phyloP scores from a whole-genome alignment of 2,888 invertebrate species.

The Drosophila paracracens region DNA sequence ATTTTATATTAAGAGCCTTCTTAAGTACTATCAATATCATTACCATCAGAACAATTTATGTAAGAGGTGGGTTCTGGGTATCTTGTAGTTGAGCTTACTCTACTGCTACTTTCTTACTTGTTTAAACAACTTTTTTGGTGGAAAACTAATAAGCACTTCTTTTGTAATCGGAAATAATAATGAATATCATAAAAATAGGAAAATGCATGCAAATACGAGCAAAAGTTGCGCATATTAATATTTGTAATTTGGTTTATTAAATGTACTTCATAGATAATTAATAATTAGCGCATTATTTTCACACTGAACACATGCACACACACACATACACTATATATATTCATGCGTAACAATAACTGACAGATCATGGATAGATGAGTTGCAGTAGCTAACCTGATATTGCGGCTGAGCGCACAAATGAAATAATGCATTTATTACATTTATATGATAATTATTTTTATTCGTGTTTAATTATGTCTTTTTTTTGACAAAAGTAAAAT shows the following conservation, averaged over 20 bases:
- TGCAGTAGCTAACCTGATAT: slow-evolving; percentile 33
- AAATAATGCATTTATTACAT: slow-evolving; percentile 65
- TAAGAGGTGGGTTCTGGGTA: not conserved
- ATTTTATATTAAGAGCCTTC: not conserved
- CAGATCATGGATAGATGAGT: slow-evolving; percentile 25
- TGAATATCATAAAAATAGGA: slow-evolving; percentile 23
- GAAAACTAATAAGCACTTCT: slow-evolving; percentile 61
- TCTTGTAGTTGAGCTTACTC: not conserved
- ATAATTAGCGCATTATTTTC: slow-evolving; percentile 70
- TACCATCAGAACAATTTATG: not conserved
- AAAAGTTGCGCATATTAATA: slow-evolving; percentile 24
- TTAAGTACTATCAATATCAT: not conserved
- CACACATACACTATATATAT: not conserved
- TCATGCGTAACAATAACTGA: slow-evolving; percentile 38
- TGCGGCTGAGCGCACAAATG: slow-evolving; percentile 62
- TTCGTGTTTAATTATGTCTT: slow-evolving; percentile 70
- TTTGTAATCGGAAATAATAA: slow-evolving; percentile 26
- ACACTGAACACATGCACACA: slow-evolving; percentile 21
- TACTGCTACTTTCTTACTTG: not conserved
- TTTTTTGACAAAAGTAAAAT: not conserved
- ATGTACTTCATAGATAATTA: slow-evolving; percentile 73
- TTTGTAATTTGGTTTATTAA: slow-evolving; percentile 71
- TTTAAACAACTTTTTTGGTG: not conserved
- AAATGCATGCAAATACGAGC: slow-evolving; percentile 7
- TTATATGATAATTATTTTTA: slow-evolving; percentile 72